These are phyloP conservation scores for Candidula unifasciata DNA, from an alignment of 2,888 invertebrate species.

Conservation along the genomic window DNA sequence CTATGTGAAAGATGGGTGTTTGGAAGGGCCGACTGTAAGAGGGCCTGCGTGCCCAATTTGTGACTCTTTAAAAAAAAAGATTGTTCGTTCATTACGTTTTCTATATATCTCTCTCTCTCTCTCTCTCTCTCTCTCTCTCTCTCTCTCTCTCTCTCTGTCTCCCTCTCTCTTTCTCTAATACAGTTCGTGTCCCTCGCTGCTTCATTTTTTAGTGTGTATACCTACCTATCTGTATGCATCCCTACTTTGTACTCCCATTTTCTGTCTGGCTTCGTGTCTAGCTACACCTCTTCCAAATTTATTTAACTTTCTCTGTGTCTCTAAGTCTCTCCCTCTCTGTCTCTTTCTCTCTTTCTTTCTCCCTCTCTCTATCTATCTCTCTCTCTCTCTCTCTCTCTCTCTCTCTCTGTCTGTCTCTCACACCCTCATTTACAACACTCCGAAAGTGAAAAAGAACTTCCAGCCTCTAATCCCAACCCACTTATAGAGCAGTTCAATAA, in stretches of 20 bases:
- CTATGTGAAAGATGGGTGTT: no score
- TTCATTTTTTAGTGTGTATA: not conserved
- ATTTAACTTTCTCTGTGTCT: not conserved
- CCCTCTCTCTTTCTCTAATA: slow-evolving; percentile 6
- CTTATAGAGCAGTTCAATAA: not conserved
- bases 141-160: slow-evolving; percentile 1
- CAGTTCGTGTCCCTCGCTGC: not conserved
- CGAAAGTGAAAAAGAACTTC: not conserved
- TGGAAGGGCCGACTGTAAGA: no score
- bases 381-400: not conserved
- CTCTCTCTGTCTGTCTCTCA: not conserved
- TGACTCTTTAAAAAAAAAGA: no score
- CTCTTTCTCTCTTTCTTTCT: not conserved
- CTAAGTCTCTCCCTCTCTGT: not conserved
- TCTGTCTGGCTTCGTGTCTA: not conserved
- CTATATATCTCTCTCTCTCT: not conserved
- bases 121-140: slow-evolving; percentile 24
- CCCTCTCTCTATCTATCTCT: not conserved
- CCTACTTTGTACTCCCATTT: not conserved
- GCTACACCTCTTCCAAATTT: not conserved
- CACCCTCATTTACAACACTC: not conserved
- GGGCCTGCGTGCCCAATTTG: no score
- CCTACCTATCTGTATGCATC: not conserved
- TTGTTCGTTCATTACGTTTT: no score
- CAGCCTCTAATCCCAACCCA: not conserved